Evolutionary conservation across 2,113 vertebrate genomes (phyloP), one percentile per base, ranked within the genome.

Genomic region (Boulengeromyrus knoepffleri): DNA sequence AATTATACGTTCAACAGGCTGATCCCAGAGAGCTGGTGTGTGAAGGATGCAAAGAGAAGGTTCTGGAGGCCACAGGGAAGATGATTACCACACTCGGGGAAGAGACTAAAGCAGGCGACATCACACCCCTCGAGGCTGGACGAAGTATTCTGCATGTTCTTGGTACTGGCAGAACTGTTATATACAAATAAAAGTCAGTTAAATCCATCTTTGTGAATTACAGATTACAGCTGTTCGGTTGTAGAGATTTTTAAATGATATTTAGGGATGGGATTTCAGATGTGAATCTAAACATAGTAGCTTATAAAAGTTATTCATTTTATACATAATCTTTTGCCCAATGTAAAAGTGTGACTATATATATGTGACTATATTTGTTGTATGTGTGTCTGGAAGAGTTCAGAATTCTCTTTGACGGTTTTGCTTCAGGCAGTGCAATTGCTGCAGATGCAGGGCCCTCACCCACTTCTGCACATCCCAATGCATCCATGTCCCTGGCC

Each of bases 41-140:
- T 90, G 88, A 56, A 17, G 89, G 87, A 77, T 95, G 95, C 85
- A 94, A 92, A 83, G 86, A 92, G 27, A 91, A 91, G 50, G 92
- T 95, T 87, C 89, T 96, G 87, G 92, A 95, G 45, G 90, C 93
- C 36, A 93, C 93, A 13, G 90, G 89, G 52, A 95, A 92, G 93
- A 97, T 97, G 95, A 96, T 97, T 90, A 85, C 91, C 21, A 90
- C 96, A 2, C 93, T 96, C 36, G 90, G 94, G 52, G 91, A 92
- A 50, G 91, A 95, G 90, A 93, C 45, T 0, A 90, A 89, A 90
- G 89, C 91, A 49, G 93, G 92, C 19, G 92, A 92, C 36, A 74
- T 89, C 80, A 89, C 93, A 53, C 91, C 93, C 5, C 84, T 92
- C 24, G 93, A 94, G 42, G 93, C 93, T 0, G 96, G 94, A 80